Percentiles rank a stretch among this genome's conserved stretches.
phyloP scores from a whole-genome alignment of 1,140 invertebrate species.

The Caerostris darwini region DNA sequence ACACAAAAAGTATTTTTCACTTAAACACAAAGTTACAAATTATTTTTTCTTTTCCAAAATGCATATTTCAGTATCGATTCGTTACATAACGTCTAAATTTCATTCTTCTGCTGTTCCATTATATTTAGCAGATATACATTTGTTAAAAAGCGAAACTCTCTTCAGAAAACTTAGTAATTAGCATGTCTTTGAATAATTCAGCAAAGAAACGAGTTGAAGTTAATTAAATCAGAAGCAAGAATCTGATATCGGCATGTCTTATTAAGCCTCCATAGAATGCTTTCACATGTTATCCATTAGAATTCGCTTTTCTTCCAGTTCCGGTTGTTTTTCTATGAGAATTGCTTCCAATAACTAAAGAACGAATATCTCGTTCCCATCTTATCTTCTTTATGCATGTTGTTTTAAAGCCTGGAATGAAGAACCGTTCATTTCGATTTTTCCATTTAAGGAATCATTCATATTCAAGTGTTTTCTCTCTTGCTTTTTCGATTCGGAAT shows the following conservation, averaged over 20 bases:
- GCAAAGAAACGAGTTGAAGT: neutral
- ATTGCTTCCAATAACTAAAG: conserved; percentile 1
- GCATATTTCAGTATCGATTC: no score
- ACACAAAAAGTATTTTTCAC: no score
- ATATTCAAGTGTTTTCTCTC: neutral
- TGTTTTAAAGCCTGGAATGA: neutral
- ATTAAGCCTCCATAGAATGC: neutral
- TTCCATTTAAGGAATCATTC: neutral
- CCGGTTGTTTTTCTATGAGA: neutral
- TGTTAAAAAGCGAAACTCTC: no score
- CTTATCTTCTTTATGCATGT: neutral
- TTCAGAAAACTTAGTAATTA: neutral
- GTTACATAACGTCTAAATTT: no score
- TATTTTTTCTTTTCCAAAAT: no score
- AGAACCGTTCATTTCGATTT: neutral
- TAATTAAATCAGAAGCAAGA: neutral
- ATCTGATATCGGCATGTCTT: neutral
- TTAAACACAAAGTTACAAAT: no score
- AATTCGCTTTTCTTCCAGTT: neutral
- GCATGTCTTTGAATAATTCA: neutral
- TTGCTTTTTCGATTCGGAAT: neutral
- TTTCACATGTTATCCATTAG: neutral
- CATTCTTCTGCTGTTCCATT: no score
- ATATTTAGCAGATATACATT: no score
- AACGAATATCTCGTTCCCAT: conserved; percentile 15